phyloP scores from a whole-genome alignment of 2,888 invertebrate species.

The Perithous albicinctus region DNA sequence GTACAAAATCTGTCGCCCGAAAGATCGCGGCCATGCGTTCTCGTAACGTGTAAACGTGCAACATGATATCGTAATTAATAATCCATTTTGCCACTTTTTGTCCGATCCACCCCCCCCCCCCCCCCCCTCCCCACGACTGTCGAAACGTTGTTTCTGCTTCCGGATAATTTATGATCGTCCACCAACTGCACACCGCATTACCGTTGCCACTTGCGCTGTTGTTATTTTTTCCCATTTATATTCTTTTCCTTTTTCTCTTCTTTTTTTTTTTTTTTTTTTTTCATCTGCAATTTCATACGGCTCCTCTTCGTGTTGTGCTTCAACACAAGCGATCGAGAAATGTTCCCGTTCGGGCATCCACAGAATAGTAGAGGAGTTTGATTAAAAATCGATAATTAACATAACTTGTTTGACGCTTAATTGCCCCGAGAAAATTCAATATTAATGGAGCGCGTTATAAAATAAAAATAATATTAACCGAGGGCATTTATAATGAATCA shows the following conservation, averaged over 20 bases:
- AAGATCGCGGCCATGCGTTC: slow-evolving; percentile 63
- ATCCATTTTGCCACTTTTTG: slow-evolving; percentile 79
- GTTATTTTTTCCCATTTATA: slow-evolving; percentile 51
- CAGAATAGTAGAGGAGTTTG: slow-evolving; percentile 54
- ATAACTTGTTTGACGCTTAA: slow-evolving; percentile 46
- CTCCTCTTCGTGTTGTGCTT: slow-evolving; percentile 6
- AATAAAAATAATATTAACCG: slow-evolving; percentile 45
- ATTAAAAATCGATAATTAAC: slow-evolving; percentile 62
- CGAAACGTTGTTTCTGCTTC: slow-evolving; percentile 64
- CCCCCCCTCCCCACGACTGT: slow-evolving; percentile 47
- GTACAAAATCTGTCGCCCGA: slow-evolving; percentile 10
- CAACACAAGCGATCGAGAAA: slow-evolving; percentile 38
- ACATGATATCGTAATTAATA: slow-evolving; percentile 79
- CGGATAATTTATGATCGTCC: slow-evolving; percentile 79
- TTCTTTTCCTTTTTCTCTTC: slow-evolving; percentile 13
- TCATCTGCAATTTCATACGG: slow-evolving; percentile 25
- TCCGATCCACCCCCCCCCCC: neutral
- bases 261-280: slow-evolving; percentile 24
- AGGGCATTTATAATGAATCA: slow-evolving; percentile 9
- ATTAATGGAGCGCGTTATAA: slow-evolving; percentile 46
- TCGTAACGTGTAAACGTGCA: slow-evolving; percentile 53
- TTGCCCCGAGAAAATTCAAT: slow-evolving; percentile 53
- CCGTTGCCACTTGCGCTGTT: slow-evolving; percentile 63
- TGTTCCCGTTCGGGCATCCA: slow-evolving; percentile 10
- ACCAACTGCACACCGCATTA: slow-evolving; percentile 75